Evolutionary conservation across 2,113 vertebrate genomes (phyloP).

Genomic region (Oncorhynchus kisutch): DNA sequence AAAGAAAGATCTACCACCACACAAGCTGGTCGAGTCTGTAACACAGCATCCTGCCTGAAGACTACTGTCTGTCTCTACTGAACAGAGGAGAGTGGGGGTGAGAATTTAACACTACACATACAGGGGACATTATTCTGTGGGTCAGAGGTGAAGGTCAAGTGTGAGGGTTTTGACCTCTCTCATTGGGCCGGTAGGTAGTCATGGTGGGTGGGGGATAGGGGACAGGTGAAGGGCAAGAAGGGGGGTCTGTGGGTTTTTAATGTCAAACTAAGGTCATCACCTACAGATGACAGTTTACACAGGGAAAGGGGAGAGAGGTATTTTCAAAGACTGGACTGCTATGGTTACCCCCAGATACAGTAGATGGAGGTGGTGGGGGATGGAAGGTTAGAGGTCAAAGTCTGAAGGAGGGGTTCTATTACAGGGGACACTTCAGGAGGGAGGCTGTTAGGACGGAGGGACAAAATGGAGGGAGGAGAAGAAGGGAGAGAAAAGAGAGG

Average conservation of each 20-base stretch:
- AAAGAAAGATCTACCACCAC: constrained; percentile 37
- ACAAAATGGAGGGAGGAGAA: constrained; percentile 8
- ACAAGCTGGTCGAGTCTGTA: constrained; percentile 38
- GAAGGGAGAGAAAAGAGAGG: background rate
- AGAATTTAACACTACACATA: constrained; percentile 1
- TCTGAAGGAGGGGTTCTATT: background rate
- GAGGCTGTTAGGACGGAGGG: constrained; percentile 44
- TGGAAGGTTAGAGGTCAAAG: too few relatives aligned
- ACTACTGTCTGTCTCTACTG: constrained; percentile 37
- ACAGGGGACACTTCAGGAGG: constrained; percentile 35
- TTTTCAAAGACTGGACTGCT: too few relatives aligned
- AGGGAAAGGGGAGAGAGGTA: too few relatives aligned
- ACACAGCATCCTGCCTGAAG: constrained; percentile 59
- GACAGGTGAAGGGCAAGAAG: too few relatives aligned
- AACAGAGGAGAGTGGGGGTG: constrained; percentile 33
- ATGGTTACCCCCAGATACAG: too few relatives aligned
- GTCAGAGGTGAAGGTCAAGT: background rate
- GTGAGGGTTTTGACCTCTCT: background rate
- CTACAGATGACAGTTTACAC: too few relatives aligned
- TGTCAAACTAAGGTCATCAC: too few relatives aligned
- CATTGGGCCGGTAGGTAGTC: too few relatives aligned
- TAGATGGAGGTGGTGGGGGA: too few relatives aligned
- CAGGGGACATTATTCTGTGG: background rate
- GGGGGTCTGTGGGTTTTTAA: too few relatives aligned
- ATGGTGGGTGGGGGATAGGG: too few relatives aligned